Evolutionary conservation across 2,888 invertebrate genomes (phyloP).

Genomic region (Capitulum mitella): DNA sequence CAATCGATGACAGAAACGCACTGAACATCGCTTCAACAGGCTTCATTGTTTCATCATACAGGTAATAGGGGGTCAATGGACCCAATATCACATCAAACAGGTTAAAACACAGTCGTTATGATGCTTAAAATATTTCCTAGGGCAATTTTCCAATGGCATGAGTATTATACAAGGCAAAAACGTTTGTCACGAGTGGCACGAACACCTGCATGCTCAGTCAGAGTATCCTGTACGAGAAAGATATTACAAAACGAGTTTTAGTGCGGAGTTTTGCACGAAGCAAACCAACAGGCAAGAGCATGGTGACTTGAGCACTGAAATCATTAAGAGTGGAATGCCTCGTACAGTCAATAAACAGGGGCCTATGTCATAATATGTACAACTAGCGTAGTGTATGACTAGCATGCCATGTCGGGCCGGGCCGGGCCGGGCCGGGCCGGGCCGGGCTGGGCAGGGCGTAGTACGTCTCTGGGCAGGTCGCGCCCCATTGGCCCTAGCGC

Average conservation of each 20-base stretch:
- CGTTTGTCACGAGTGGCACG: not conserved
- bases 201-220: not conserved
- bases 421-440: too few species aligned
- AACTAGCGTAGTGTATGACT: constrained; percentile 5
- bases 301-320: constrained; percentile 6
- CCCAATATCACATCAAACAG: constrained; percentile 6
- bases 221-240: not conserved
- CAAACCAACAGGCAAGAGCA: not conserved
- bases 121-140: not conserved
- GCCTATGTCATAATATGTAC: not conserved
- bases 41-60: constrained; percentile 5
- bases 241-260: not conserved
- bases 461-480: too few species aligned
- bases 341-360: not conserved
- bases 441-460: too few species aligned
- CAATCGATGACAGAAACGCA: not conserved
- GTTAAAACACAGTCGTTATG: not conserved
- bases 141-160: not conserved
- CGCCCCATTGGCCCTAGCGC: not conserved
- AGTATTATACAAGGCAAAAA: constrained; percentile 1
- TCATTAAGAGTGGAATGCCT: constrained; percentile 14
- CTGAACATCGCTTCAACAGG: not conserved
- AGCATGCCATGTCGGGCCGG: not conserved
- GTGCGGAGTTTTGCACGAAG: not conserved
- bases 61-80: not conserved